Percentiles rank a stretch among this genome's conserved stretches.
These are phyloP conservation scores for Sitodiplosis mosellana DNA, from an alignment of 1,140 invertebrate species.

Conservation along the genomic window DNA sequence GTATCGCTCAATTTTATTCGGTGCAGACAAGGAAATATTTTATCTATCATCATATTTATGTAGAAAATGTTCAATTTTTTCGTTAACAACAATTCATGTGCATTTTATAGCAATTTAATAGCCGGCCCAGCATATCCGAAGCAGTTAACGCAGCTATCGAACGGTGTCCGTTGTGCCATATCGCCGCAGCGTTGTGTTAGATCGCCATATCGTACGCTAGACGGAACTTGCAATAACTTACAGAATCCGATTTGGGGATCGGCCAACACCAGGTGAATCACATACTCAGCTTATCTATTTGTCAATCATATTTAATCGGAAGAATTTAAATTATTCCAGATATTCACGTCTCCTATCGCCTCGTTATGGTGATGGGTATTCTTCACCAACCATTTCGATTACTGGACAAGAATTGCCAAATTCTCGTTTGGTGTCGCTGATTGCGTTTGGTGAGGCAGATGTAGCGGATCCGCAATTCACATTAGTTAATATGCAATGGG, in stretches of 20 bases:
- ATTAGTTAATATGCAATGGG: constrained; percentile 67
- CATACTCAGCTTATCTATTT: too few species aligned
- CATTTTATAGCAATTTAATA: too few species aligned
- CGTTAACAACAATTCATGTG: too few species aligned
- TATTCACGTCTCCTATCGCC: constrained; percentile 61
- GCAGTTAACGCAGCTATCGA: too few species aligned
- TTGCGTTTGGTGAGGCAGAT: constrained; percentile 44
- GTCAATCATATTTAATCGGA: not conserved
- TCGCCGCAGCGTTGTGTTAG: constrained; percentile 27
- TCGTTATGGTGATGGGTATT: constrained; percentile 62
- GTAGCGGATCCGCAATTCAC: constrained; percentile 49
- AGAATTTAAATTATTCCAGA: constrained; percentile 12
- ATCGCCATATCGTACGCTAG: constrained; percentile 48
- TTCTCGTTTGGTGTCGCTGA: constrained; percentile 46
- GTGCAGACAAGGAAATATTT: too few species aligned
- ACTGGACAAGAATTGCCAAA: constrained; percentile 46
- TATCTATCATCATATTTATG: too few species aligned
- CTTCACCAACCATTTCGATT: constrained; percentile 35
- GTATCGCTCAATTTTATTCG: too few species aligned
- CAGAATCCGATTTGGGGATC: constrained; percentile 49
- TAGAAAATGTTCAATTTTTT: too few species aligned
- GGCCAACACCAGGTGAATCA: constrained; percentile 39
- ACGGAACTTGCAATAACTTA: constrained; percentile 76
- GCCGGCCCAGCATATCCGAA: too few species aligned
- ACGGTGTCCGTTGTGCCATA: constrained; percentile 16